Evolutionary conservation across 2,113 vertebrate species (phyloP), one percentile per base, ranked within the genome.

Genomic region (Phrynosoma blainvillii): DNA sequence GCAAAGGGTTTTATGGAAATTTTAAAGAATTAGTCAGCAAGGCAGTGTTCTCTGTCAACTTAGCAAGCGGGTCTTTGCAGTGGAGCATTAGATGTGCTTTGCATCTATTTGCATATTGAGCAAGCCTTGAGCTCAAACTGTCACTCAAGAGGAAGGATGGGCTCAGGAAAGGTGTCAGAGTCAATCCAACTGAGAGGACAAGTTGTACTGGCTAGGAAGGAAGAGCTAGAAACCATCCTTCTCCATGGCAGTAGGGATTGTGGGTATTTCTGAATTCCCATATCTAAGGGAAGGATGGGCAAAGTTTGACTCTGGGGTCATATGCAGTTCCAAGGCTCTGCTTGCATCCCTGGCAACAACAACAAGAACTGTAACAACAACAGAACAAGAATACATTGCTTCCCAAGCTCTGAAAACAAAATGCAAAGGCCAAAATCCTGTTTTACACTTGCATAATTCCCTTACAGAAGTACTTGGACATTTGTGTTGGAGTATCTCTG

Each of bases 201-300:
- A 59, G 20, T 0, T 42, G 25, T 30, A 20, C 84, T 0, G 30
- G 5, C 7, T 0, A 16, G 68, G 42, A 52, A 56, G 71, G 25
- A 77, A 56, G 42, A 21, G 16, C 21, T 3, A 20, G 42, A 8
- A 32, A 5, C 21, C 18, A 2, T 2, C 1, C 16, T 77, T n/a
- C 71, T 66, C 18, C 40, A 23, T 40, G 27, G 6, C 59, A n/a
- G 65, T 4, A n/a, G 30, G 14, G 18, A 14, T 62, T 62, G 14
- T 12, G 1, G 59, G 18, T 16, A 18, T 36, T 36, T 36, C 36
- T 36, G 36, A 36, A 36, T 62, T 18, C 18, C 1, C 18, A 18
- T 16, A 62, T 62, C 59, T 10, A 7, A 5, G 11, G 23, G 18
- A 27, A 66, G 47, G 8, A 7, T 54, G 66, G 18, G 8, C 2